Conservation (phyloP, 2,888 invertebrate genomes). For the Ophonus ardosiacus region DNA sequence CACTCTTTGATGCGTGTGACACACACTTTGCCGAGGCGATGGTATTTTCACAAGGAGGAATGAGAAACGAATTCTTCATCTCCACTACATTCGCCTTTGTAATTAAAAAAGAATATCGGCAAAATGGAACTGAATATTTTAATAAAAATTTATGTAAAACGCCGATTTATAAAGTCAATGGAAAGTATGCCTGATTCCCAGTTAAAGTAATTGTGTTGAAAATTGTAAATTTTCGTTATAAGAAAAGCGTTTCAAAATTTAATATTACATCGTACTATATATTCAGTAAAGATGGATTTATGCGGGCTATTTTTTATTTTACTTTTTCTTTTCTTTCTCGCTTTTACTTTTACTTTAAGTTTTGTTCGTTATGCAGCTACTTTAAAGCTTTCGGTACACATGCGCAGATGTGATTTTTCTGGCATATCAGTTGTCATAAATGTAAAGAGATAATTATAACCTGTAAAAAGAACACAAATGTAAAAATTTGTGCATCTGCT, state of each 20-base stretch:
- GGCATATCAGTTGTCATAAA: too few species aligned
- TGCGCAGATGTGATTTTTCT: too few species aligned
- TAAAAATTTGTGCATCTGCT: too few species aligned
- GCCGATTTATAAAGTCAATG: conserved; percentile 36
- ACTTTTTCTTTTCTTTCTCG: too few species aligned
- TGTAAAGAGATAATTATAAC: too few species aligned
- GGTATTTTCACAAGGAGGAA: neutral
- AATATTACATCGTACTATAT: neutral
- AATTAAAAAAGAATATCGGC: conserved; percentile 22
- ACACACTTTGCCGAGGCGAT: neutral
- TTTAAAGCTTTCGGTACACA: too few species aligned
- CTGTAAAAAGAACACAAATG: too few species aligned
- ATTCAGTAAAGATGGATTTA: neutral
- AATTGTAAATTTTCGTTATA: neutral
- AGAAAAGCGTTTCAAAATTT: neutral
- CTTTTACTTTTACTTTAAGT: too few species aligned
- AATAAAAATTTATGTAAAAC: conserved; percentile 46
- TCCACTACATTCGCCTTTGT: neutral
- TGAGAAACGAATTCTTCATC: neutral
- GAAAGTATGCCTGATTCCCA: neutral
- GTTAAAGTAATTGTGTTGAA: conserved; percentile 16
- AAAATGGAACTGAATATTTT: conserved; percentile 42
- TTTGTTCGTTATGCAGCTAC: too few species aligned
- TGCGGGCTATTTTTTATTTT: too few species aligned
- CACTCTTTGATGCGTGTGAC: neutral